Percentiles rank a stretch among this genome's conserved stretches.
These are phyloP conservation scores for Catharus fuscescens DNA, from an alignment of 2,113 vertebrate genomes.

Conservation along the genomic window DNA sequence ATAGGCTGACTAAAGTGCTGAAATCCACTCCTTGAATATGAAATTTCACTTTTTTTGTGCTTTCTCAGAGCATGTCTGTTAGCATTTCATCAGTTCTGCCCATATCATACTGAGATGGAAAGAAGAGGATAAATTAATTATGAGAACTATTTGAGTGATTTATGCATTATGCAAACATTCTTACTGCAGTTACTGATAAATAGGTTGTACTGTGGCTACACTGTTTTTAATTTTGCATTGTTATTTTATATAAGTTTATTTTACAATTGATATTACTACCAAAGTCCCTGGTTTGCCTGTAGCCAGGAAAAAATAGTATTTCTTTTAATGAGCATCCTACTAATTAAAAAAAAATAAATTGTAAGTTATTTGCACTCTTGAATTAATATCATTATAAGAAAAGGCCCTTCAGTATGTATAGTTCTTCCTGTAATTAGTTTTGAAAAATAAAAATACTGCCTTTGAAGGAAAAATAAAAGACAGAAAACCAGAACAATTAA, in stretches of 20 bases:
- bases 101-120: not conserved
- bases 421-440: not conserved
- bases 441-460: not conserved
- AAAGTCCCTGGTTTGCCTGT: not conserved
- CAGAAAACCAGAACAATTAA: not conserved
- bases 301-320: not conserved
- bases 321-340: not conserved
- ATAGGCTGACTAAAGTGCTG: not conserved
- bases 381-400: not conserved
- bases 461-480: not conserved
- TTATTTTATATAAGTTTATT: not conserved
- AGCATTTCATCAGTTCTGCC: not conserved
- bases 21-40: not conserved
- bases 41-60: not conserved
- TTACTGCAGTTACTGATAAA: not conserved
- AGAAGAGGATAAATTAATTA: constrained; percentile 22
- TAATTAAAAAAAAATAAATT: not conserved
- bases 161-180: not conserved
- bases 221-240: not conserved
- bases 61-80: not conserved
- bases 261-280: not conserved
- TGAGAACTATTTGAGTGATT: constrained; percentile 3
- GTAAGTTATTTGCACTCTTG: not conserved
- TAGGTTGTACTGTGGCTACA: not conserved
- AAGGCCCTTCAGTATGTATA: not conserved